A percentile compares a stretch with the other conserved stretches of the same genome.
These are phyloP conservation scores for Balanococcus diminutus DNA, from an alignment of 2,888 invertebrate genomes.

Conservation along the genomic window DNA sequence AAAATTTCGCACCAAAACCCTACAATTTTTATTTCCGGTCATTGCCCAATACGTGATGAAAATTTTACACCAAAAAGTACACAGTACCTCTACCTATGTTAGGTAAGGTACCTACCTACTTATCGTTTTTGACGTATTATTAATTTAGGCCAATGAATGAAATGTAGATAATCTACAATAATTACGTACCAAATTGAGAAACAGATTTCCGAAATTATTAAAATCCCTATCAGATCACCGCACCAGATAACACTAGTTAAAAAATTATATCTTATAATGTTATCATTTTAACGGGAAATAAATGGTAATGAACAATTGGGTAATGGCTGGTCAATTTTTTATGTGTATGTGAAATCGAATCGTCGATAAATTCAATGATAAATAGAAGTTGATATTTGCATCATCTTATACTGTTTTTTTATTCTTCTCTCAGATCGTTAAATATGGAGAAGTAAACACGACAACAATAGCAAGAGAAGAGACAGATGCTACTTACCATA, in stretches of 20 bases:
- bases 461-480: neutral
- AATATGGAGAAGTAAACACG: neutral
- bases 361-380: slow-evolving; percentile 7
- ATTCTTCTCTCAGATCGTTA: neutral
- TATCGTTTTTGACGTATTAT: neutral
- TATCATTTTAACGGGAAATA: neutral
- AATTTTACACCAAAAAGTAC: neutral
- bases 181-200: neutral
- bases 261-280: neutral
- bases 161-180: neutral
- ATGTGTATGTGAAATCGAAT: neutral
- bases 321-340: neutral
- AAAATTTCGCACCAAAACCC: neutral
- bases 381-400: neutral
- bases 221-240: neutral
- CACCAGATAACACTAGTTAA: neutral
- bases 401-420: neutral
- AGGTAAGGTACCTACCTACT: neutral
- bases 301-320: neutral
- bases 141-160: neutral
- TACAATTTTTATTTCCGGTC: no score
- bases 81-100: no score
- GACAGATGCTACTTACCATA: slow-evolving; percentile 71
- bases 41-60: neutral
- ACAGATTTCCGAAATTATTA: neutral